phyloP scores from a whole-genome alignment of 2,888 invertebrate species.

The Trisateles emortualis region DNA sequence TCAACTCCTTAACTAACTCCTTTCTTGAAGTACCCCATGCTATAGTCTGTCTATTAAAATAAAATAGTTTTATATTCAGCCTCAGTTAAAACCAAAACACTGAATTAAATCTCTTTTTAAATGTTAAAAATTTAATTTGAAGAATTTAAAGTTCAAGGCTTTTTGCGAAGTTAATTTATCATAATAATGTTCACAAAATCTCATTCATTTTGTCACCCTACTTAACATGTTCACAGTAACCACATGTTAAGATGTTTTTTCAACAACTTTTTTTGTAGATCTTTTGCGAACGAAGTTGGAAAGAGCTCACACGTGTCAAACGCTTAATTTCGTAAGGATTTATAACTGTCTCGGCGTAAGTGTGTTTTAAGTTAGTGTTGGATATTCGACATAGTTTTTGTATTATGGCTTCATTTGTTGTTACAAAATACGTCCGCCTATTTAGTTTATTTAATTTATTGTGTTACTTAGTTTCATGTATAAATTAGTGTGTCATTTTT shows the following conservation, averaged over 20 bases:
- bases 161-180: too few species aligned
- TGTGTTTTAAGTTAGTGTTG: slow-evolving; percentile 6
- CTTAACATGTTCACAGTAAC: slow-evolving; percentile 28
- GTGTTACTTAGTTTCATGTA: background rate
- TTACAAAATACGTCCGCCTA: slow-evolving; percentile 18
- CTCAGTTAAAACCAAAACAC: too few species aligned
- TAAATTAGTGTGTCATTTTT: too few species aligned
- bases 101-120: too few species aligned
- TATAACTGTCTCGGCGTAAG: slow-evolving; percentile 51
- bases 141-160: too few species aligned
- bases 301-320: slow-evolving; percentile 61
- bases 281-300: slow-evolving; percentile 40
- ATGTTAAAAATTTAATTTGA: too few species aligned
- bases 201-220: slow-evolving; percentile 16
- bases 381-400: slow-evolving; percentile 25
- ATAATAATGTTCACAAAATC: background rate
- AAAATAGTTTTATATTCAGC: too few species aligned
- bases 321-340: slow-evolving; percentile 64
- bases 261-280: slow-evolving; percentile 37
- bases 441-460: slow-evolving; percentile 9
- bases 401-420: slow-evolving; percentile 25
- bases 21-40: too few species aligned
- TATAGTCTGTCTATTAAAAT: too few species aligned
- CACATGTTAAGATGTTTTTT: slow-evolving; percentile 50
- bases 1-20: too few species aligned